Evolutionary conservation across 92 coral and sea anemone species (phyloP), one percentile per base, ranked within the genome.

Genomic region (Nematostella vectensis): DNA sequence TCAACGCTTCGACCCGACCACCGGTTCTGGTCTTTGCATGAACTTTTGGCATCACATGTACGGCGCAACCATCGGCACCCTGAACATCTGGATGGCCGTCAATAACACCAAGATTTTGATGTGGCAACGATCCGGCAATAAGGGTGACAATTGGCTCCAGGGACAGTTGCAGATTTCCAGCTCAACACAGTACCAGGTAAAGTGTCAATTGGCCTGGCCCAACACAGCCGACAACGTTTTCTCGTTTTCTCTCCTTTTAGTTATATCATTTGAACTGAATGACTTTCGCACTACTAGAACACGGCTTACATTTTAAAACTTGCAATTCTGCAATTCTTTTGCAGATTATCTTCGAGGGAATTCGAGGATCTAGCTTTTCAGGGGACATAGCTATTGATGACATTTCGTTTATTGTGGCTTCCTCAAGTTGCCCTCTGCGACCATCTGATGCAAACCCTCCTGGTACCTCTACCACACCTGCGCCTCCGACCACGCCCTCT

Each of bases 41-140:
- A 58, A 76, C 49, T 84, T 84, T 61, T 84, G 94, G 94, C 85
- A 84, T 56, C 94, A 84, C 31, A 84, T 85, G 94, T 60, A 75
- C 40, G 94, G 94, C 22, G 29, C 87, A 1, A 68, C 79, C 16
- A 74, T 84, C 48, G 94, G 94, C 10, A 75, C 80, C 2, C 59
- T 85, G 23, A 85, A 75, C 31, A 77, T 85, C 33, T 75, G 83
- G 65, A 33, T 79, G 23, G 78, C 83, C 3, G 73, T 63, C 39
- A 72, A 74, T 63, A 58, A 71, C 33, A 37, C 80, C 8, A 75
- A 68, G 70, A 44, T 57, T 21, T 68, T 75, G 9, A 52, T 71
- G 4, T 85, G 94, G 94, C 70, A 68, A 53, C 57, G 85, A 3
- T 30, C 22, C n/a, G 94, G 94, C 25, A 85, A 85, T 47, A 67